phyloP scores from a whole-genome alignment of 2,888 invertebrate species.

The Drosophila ustulata region DNA sequence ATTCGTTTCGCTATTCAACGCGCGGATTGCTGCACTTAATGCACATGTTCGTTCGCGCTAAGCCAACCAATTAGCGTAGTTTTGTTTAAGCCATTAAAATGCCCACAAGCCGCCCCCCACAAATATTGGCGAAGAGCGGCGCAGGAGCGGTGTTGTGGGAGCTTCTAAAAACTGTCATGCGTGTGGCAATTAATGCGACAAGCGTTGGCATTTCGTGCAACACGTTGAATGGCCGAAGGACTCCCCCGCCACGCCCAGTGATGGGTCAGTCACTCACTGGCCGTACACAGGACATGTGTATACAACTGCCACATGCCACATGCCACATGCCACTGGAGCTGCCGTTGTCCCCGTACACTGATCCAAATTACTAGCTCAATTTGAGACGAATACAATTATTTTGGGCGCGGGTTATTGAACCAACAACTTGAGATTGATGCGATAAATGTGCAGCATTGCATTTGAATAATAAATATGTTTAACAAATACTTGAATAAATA shows the following conservation, averaged over 20 bases:
- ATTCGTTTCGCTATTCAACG: slow-evolving; percentile 3
- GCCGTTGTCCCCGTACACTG: background rate
- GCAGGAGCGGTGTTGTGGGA: background rate
- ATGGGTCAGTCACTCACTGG: background rate
- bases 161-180: slow-evolving; percentile 48
- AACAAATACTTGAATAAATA: too few species aligned
- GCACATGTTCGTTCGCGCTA: slow-evolving; percentile 6
- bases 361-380: too few species aligned
- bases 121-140: background rate
- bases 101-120: background rate
- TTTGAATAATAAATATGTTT: too few species aligned
- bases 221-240: slow-evolving; percentile 38
- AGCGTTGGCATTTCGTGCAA: slow-evolving; percentile 58
- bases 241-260: slow-evolving; percentile 1
- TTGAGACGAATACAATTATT: too few species aligned
- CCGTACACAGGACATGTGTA: background rate
- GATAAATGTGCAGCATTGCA: too few species aligned
- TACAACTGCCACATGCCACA: slow-evolving; percentile 28
- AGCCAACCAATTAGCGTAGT: slow-evolving; percentile 43
- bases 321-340: slow-evolving; percentile 22
- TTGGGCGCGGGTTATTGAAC: too few species aligned
- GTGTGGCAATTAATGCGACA: slow-evolving; percentile 60
- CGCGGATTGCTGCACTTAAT: slow-evolving; percentile 3
- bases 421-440: too few species aligned
- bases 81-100: slow-evolving; percentile 47